phyloP scores from a whole-genome alignment of 2,888 invertebrate genomes.

The Coecobrya sp. region DNA sequence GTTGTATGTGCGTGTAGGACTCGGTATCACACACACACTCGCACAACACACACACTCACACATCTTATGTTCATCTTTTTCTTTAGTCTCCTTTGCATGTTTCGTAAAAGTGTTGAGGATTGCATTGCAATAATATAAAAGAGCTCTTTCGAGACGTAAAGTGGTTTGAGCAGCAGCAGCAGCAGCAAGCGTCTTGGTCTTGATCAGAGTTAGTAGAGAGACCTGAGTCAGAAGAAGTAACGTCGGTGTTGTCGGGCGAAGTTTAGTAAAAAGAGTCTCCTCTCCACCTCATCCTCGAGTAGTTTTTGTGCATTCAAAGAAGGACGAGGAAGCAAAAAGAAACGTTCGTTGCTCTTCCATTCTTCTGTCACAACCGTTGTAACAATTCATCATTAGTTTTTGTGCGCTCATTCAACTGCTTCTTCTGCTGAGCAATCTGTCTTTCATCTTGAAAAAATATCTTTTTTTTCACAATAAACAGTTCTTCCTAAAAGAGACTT shows the following conservation, averaged over 20 bases:
- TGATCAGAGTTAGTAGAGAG: conserved; percentile 14
- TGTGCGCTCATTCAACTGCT: conserved; percentile 56
- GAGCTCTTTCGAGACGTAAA: conserved; percentile 48
- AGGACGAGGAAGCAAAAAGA: conserved; percentile 66
- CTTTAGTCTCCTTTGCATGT: neutral
- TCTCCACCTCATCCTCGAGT: conserved; percentile 37
- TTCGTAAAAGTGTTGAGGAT: neutral
- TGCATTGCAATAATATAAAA: conserved; percentile 54
- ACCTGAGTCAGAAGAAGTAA: conserved; percentile 62
- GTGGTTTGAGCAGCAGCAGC: too few relatives aligned
- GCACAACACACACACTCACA: conserved; percentile 44
- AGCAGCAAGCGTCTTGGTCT: neutral
- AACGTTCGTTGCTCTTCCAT: conserved; percentile 77
- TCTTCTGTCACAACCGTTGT: conserved; percentile 76
- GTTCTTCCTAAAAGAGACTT: conserved; percentile 39
- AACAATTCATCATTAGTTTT: conserved; percentile 79
- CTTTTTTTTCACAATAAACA: conserved; percentile 28
- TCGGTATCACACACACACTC: conserved; percentile 71
- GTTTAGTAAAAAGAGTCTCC: neutral
- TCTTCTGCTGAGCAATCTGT: conserved; percentile 68
- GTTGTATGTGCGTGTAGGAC: conserved; percentile 67
- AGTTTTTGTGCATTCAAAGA: conserved; percentile 63
- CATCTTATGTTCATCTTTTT: conserved; percentile 31
- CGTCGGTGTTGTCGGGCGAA: conserved; percentile 39
- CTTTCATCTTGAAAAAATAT: conserved; percentile 62